Conservation (phyloP, 2,797 vertebrate genomes). For the Scomberomorus guttatus region DNA sequence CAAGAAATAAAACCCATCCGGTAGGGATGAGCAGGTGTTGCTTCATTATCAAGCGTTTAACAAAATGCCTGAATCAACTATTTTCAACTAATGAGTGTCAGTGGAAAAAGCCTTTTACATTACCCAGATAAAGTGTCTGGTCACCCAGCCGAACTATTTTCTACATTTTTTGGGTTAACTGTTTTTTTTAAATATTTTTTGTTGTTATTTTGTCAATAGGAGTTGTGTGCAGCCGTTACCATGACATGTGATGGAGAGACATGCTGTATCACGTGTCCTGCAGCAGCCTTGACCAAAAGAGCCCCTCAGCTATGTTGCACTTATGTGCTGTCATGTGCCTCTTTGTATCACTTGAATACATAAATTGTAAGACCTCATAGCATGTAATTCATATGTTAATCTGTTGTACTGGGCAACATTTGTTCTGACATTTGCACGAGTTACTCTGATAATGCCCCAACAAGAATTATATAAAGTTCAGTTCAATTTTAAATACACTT, state of each 20-base stretch:
- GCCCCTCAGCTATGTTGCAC: slow-evolving; percentile 47
- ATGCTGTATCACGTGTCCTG: slow-evolving; percentile 47
- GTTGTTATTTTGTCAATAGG: slow-evolving; percentile 23
- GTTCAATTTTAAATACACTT: slow-evolving; percentile 46
- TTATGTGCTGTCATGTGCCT: slow-evolving; percentile 59
- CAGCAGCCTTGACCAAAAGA: slow-evolving; percentile 58
- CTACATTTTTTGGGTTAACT: not conserved
- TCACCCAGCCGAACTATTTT: slow-evolving; percentile 18
- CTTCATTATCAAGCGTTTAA: slow-evolving; percentile 15
- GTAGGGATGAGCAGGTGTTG: slow-evolving; percentile 26
- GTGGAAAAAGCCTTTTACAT: slow-evolving; percentile 27
- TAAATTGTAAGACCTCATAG: slow-evolving; percentile 44
- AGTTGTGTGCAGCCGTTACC: slow-evolving; percentile 25
- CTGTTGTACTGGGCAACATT: slow-evolving; percentile 46
- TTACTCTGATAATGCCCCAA: slow-evolving; percentile 54
- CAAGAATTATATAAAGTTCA: slow-evolving; percentile 50
- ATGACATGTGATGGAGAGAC: slow-evolving; percentile 62
- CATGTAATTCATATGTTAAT: slow-evolving; percentile 56
- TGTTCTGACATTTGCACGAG: slow-evolving; percentile 47
- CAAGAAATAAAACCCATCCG: slow-evolving; percentile 12
- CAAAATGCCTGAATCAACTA: slow-evolving; percentile 16
- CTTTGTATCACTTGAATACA: slow-evolving; percentile 45
- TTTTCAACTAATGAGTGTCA: slow-evolving; percentile 5
- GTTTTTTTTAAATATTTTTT: not conserved
- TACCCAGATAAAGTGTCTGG: slow-evolving; percentile 11